Conservation (phyloP, 2,113 vertebrate species). For the Anoplopoma fimbria region DNA sequence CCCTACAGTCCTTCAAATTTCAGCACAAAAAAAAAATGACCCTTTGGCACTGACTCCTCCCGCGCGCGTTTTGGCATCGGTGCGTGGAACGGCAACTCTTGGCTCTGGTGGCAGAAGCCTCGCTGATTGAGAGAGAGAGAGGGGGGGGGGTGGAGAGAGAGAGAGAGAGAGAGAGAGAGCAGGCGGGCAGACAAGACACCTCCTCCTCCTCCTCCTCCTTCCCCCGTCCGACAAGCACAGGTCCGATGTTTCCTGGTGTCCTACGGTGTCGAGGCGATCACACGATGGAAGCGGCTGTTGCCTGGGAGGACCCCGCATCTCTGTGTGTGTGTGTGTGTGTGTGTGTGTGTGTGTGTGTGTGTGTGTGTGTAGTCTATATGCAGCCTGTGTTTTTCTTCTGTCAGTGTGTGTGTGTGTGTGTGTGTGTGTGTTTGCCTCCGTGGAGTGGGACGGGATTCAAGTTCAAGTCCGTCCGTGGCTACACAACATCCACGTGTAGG, state of each 20-base stretch:
- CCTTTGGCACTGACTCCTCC: constrained; percentile 83
- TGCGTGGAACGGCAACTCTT: constrained; percentile 82
- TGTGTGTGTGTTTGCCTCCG: constrained; percentile 91
- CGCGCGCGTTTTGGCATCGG: constrained; percentile 82
- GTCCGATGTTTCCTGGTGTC: constrained; percentile 79
- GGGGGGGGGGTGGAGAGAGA: constrained; percentile 49
- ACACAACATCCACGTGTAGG: constrained; percentile 78
- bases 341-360: constrained; percentile 85
- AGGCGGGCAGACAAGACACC: constrained; percentile 77
- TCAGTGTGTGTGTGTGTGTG: constrained; percentile 87
- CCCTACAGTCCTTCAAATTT: constrained; percentile 76
- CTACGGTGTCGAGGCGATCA: constrained; percentile 76
- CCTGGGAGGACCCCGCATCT: constrained; percentile 88
- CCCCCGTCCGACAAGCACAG: constrained; percentile 78
- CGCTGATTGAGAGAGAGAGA: constrained; percentile 74
- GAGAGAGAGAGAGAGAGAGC: constrained; percentile 43
- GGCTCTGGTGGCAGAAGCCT: constrained; percentile 76
- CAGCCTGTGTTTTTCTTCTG: constrained; percentile 85
- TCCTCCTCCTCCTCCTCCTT: constrained; percentile 79
- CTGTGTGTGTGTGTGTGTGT: constrained; percentile 85
- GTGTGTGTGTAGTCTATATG: constrained; percentile 83
- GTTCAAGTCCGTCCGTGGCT: constrained; percentile 97
- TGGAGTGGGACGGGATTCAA: constrained; percentile 94
- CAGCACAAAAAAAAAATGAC: constrained; percentile 80
- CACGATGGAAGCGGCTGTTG: constrained; percentile 89